phyloP scores from a whole-genome alignment of 2,113 vertebrate genomes.

The Poeciliopsis occidentalis region DNA sequence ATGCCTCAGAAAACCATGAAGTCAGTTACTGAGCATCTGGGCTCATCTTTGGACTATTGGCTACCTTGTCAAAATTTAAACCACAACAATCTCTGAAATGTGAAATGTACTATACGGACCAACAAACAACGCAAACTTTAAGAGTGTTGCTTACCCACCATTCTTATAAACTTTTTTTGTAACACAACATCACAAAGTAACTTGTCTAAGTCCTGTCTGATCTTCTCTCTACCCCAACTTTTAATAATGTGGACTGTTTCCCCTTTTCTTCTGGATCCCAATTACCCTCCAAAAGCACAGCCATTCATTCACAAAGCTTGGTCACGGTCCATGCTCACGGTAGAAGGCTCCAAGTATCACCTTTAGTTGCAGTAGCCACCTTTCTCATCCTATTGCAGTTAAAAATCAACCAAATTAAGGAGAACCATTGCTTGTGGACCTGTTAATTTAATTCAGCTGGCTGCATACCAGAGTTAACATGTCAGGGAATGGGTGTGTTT shows the following conservation, averaged over 20 bases:
- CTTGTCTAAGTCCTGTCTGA: conserved; percentile 36
- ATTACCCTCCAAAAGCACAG: conserved; percentile 70
- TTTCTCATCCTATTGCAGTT: conserved; percentile 27
- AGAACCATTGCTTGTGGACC: conserved; percentile 19
- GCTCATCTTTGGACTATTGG: conserved; percentile 8
- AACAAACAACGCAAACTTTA: not conserved
- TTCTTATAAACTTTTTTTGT: conserved; percentile 7
- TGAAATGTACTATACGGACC: not conserved
- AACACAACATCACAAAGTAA: conserved; percentile 34
- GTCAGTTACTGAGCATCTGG: conserved; percentile 7
- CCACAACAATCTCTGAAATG: not conserved
- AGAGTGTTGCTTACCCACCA: conserved; percentile 1
- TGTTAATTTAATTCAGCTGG: not conserved
- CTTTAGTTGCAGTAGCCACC: conserved; percentile 27
- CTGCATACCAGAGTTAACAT: not conserved
- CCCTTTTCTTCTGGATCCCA: conserved; percentile 64
- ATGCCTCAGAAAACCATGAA: conserved; percentile 20
- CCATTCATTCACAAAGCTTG: conserved; percentile 67
- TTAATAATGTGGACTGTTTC: conserved; percentile 53
- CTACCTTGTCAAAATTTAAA: conserved; percentile 28
- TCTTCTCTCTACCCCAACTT: conserved; percentile 28
- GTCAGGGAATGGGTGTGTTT: conserved; percentile 28
- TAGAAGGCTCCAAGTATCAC: conserved; percentile 49
- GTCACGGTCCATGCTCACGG: conserved; percentile 48
- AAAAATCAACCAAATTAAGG: conserved; percentile 32